phyloP scores from a whole-genome alignment of 1,140 invertebrate genomes.

The Nasonia longicornis region DNA sequence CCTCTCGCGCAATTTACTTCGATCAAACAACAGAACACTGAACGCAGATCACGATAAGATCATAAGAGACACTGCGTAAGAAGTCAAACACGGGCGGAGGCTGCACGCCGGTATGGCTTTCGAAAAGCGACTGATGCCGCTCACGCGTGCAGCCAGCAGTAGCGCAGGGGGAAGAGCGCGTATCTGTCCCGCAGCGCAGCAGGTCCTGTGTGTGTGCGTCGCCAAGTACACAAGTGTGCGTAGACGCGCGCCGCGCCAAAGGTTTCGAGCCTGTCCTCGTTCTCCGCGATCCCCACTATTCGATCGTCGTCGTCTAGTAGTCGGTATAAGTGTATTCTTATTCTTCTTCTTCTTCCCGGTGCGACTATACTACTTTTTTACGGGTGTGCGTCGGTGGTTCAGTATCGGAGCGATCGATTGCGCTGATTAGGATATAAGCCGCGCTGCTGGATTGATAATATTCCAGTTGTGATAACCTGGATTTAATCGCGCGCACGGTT shows the following conservation, averaged over 20 bases:
- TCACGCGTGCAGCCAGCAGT: background rate
- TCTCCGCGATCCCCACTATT: background rate
- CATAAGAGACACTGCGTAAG: background rate
- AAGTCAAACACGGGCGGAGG: background rate
- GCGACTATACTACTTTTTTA: too few relatives aligned
- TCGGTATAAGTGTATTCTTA: too few relatives aligned
- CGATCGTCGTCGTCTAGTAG: background rate
- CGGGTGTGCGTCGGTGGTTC: too few relatives aligned
- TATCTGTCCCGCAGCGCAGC: background rate
- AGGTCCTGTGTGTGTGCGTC: background rate
- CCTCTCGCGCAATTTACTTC: background rate
- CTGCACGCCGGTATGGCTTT: background rate
- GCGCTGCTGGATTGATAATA: background rate
- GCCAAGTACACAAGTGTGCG: background rate
- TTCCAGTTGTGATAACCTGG: background rate
- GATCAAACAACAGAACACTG: background rate
- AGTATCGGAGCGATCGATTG: too few relatives aligned
- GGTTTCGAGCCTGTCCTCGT: background rate
- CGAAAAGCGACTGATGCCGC: conserved; percentile 3
- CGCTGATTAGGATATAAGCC: too few relatives aligned
- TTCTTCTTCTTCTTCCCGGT: background rate
- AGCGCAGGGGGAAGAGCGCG: background rate
- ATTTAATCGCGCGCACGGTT: background rate
- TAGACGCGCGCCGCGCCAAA: background rate
- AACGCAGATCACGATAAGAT: background rate